Evolutionary conservation across 2,797 vertebrate species (phyloP).

Genomic region (Muraenolepis orangiensis): DNA sequence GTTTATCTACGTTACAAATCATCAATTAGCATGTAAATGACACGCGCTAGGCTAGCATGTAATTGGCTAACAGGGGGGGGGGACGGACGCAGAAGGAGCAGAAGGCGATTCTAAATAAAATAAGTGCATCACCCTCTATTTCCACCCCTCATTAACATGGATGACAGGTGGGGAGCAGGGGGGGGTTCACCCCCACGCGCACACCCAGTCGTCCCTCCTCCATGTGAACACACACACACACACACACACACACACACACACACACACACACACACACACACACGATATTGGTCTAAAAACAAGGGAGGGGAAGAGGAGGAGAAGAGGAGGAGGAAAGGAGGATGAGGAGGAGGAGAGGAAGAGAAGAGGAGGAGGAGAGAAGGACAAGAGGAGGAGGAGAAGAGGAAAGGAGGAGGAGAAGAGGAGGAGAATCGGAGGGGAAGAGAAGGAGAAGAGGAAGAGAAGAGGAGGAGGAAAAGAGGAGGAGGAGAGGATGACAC

Average conservation of each 20-base stretch:
- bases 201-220: slow-evolving; percentile 2
- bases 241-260: slow-evolving; percentile 17
- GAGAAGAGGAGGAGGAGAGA: slow-evolving; percentile 60
- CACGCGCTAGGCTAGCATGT: slow-evolving; percentile 20
- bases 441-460: neutral
- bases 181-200: neutral
- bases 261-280: slow-evolving; percentile 24
- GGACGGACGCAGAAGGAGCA: slow-evolving; percentile 10
- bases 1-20: slow-evolving; percentile 41
- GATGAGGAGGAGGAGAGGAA: too few species aligned
- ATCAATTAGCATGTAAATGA: slow-evolving; percentile 37
- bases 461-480: slow-evolving; percentile 35
- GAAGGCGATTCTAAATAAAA: slow-evolving; percentile 36
- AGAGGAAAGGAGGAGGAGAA: slow-evolving; percentile 28
- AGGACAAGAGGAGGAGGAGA: neutral
- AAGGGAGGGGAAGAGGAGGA: neutral
- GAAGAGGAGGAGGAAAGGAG: slow-evolving; percentile 23
- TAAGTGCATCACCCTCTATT: slow-evolving; percentile 22
- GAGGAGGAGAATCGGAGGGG: slow-evolving; percentile 49
- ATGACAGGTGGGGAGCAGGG: slow-evolving; percentile 33
- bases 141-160: slow-evolving; percentile 24
- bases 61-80: slow-evolving; percentile 11
- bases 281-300: slow-evolving; percentile 13
- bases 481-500: slow-evolving; percentile 63
- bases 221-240: neutral